phyloP scores from a whole-genome alignment of 2,113 vertebrate genomes.

The Muntiacus muntjak region DNA sequence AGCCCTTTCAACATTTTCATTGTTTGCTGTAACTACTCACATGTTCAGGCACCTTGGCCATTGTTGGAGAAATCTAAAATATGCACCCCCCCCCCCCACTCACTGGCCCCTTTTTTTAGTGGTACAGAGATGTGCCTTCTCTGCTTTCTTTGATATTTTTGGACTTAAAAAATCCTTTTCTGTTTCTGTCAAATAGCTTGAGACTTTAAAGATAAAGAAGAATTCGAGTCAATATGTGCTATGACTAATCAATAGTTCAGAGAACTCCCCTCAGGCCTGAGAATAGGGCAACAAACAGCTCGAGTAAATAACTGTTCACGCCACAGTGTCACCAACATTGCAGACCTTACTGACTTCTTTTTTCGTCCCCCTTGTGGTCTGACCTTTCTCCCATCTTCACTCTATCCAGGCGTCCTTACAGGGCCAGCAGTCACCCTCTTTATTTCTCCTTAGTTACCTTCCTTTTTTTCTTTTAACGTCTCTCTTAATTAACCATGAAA shows the following conservation, averaged over 20 bases:
- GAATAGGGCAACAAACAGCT: not conserved
- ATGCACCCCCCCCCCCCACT: not conserved
- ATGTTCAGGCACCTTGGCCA: not conserved
- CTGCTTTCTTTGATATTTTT: not conserved
- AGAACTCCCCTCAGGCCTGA: not conserved
- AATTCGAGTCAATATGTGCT: not conserved
- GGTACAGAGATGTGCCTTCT: not conserved
- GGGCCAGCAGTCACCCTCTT: not conserved
- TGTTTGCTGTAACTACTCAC: not conserved
- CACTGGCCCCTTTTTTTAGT: not conserved
- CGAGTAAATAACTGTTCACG: not conserved
- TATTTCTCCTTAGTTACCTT: not conserved
- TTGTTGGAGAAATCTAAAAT: conserved; percentile 4
- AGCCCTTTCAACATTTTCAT: not conserved
- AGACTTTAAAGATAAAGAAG: not conserved
- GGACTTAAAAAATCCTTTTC: not conserved
- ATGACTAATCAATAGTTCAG: not conserved
- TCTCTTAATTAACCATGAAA: not conserved
- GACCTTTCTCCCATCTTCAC: not conserved
- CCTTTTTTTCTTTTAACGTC: not conserved
- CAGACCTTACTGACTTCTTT: not conserved
- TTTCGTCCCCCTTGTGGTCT: not conserved
- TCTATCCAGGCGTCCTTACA: not conserved
- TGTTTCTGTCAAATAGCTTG: not conserved
- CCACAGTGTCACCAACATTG: not conserved